These are phyloP conservation scores for Scaptomyza pallida DNA, from an alignment of 1,140 invertebrate species.

Conservation along the genomic window DNA sequence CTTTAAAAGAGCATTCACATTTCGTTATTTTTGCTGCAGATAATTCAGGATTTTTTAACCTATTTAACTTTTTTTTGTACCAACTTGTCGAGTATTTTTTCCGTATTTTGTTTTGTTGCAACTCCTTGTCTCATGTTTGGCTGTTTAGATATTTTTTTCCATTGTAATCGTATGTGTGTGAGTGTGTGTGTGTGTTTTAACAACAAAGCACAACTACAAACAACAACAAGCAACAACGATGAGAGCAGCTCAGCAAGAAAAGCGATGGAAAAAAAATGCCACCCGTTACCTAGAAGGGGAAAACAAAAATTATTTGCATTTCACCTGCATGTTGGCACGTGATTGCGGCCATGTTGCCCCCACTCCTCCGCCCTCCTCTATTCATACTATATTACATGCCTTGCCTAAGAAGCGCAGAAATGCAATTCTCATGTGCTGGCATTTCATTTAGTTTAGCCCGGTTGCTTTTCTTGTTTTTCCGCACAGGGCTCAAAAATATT, in stretches of 20 bases:
- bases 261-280: slow-evolving; percentile 28
- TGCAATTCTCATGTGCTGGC: slow-evolving; percentile 46
- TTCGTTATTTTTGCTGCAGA: slow-evolving; percentile 14
- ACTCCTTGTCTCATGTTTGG: slow-evolving; percentile 55
- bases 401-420: neutral
- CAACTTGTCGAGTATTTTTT: slow-evolving; percentile 23
- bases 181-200: slow-evolving; percentile 20
- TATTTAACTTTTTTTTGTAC: slow-evolving; percentile 3
- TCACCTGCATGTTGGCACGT: slow-evolving; percentile 79
- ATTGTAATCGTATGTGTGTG: slow-evolving; percentile 9
- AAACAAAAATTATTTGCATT: slow-evolving; percentile 81
- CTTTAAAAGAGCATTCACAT: slow-evolving; percentile 14
- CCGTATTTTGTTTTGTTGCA: slow-evolving; percentile 21
- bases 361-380: neutral
- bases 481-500: slow-evolving; percentile 68
- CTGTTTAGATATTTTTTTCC: slow-evolving; percentile 62
- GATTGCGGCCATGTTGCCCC: slow-evolving; percentile 59
- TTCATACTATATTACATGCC: neutral
- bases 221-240: slow-evolving; percentile 25
- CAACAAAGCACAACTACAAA: slow-evolving; percentile 44
- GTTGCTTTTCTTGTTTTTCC: slow-evolving; percentile 34
- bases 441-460: slow-evolving; percentile 48
- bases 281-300: slow-evolving; percentile 54
- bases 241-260: slow-evolving; percentile 25
- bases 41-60: slow-evolving; percentile 13